Base-by-base conservation (phyloP, 2,797 vertebrate genomes). In the Gephyroberyx darwinii region DNA sequence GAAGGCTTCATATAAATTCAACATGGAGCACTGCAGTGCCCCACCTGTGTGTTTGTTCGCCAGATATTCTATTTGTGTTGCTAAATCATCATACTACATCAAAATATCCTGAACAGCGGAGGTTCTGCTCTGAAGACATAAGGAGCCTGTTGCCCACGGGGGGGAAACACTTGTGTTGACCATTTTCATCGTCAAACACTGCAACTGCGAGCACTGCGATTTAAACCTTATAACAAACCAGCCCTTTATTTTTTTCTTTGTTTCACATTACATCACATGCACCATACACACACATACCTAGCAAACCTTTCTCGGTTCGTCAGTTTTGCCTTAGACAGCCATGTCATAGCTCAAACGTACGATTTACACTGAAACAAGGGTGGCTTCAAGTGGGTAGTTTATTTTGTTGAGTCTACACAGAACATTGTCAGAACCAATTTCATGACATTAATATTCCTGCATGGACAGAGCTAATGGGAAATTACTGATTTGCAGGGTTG, bases 401-500 rank as follows among this genome's bases (percentile, higher is more conserved):
- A 57, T 66, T 50, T 45, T n/a, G 17, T 20, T 26, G 8, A 57
- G 19, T 62, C 47, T 43, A 67, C 41, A 51, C 30, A 39, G 51
- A 61, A 37, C 50, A 56, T 43, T 71, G 69, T 73, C 45, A 70
- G 26, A 83, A 51, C 19, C n/a, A 67, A 26, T 77, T 71, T 47
- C 53, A 43, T 48, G n/a, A 65, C 63, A 47, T 57, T 52, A 16
- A 65, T 63, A 74, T 55, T 51, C 26, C 20, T 50, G 39, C 43
- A 43, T 43, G 35, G 31, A 33, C 48, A n/a, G 54, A 74, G 51
- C 45, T 58, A 70, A 61, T 77, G 17, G 61, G 62, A 77, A 84
- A 85, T 86, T 33, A 74, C 70, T 70, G 63, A 86, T 73, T 67
- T 77, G 52, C 43, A 47, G 20, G 69, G 63, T 37, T 74, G 59